Conservation (phyloP, 2,888 invertebrate genomes). For the Fragum fragum region DNA sequence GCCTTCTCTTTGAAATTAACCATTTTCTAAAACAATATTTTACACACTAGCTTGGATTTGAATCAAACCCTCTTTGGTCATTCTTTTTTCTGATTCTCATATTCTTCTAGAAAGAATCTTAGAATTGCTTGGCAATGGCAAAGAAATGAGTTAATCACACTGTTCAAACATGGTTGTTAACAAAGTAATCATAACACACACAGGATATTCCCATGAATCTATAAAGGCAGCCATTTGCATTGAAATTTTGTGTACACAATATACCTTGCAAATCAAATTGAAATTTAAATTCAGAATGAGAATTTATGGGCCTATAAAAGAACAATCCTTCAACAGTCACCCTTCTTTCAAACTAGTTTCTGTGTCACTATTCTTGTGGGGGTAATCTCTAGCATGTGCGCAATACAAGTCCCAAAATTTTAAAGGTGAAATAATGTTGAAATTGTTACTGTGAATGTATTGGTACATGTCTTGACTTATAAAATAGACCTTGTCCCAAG, state of each 20-base stretch:
- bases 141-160: neutral
- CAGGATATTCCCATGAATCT: constrained; percentile 22
- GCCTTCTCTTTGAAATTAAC: too few relatives aligned
- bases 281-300: neutral
- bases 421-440: too few relatives aligned
- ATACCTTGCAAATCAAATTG: constrained; percentile 19
- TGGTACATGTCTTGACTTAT: too few relatives aligned
- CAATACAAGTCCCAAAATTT: too few relatives aligned
- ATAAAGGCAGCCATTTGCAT: constrained; percentile 12
- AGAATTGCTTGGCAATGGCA: neutral
- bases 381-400: too few relatives aligned
- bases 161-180: constrained; percentile 7
- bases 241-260: constrained; percentile 17
- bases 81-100: too few relatives aligned
- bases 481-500: too few relatives aligned
- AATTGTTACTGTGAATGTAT: too few relatives aligned
- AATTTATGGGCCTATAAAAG: neutral
- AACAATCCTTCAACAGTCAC: neutral
- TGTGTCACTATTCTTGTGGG: neutral
- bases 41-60: too few relatives aligned
- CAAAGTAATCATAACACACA: constrained; percentile 14
- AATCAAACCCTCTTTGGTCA: too few relatives aligned
- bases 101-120: too few relatives aligned
- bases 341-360: neutral
- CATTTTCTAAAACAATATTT: too few relatives aligned